Evolutionary conservation across 2,113 vertebrate species (phyloP).

Genomic region (Regulus satrapa): DNA sequence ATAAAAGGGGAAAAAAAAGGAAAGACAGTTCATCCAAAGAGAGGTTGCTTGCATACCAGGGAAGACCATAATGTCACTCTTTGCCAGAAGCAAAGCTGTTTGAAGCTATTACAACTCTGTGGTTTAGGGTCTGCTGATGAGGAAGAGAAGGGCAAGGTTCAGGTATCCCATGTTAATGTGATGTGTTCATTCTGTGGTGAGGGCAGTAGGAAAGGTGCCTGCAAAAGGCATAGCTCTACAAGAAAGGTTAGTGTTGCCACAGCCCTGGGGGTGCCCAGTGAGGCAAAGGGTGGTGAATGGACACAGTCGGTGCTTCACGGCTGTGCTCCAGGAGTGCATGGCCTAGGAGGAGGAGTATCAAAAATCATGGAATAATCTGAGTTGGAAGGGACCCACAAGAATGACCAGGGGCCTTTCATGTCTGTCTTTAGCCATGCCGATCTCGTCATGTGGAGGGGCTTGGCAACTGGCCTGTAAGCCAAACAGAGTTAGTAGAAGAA

Average conservation of each 20-base stretch:
- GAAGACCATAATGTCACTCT: neutral
- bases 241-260: neutral
- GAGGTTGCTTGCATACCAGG: fast-evolving
- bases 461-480: too few relatives aligned
- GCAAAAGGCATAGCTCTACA: neutral
- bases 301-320: too few relatives aligned
- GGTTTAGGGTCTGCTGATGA: neutral
- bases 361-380: neutral
- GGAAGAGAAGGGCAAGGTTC: neutral
- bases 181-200: fast-evolving
- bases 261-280: neutral
- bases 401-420: neutral
- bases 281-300: neutral
- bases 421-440: neutral
- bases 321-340: neutral
- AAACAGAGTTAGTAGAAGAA: too few relatives aligned
- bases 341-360: neutral
- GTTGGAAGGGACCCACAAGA: neutral
- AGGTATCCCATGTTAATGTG: fast-evolving
- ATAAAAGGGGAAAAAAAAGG: neutral
- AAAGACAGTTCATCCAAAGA: neutral
- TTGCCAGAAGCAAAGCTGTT: neutral
- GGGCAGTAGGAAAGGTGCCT: neutral
- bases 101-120: neutral
- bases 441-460: too few relatives aligned